phyloP scores from a whole-genome alignment of 2,888 invertebrate genomes.

The Tinea semifulvella region DNA sequence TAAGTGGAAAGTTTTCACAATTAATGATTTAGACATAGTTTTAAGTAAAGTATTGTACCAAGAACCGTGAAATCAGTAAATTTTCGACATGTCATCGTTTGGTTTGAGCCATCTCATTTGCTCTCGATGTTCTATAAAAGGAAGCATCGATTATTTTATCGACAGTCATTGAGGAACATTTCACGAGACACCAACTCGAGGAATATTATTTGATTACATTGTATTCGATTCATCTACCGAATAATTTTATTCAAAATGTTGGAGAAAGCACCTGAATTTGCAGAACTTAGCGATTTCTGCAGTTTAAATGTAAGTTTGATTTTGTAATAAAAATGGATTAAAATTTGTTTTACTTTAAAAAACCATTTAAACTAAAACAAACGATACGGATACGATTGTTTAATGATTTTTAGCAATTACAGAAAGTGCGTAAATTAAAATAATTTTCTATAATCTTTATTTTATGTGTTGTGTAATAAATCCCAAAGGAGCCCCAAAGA shows the following conservation, averaged over 20 bases:
- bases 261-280: slow-evolving; percentile 40
- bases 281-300: slow-evolving; percentile 55
- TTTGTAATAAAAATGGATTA: slow-evolving; percentile 7
- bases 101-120: slow-evolving; percentile 7
- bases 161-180: slow-evolving; percentile 1
- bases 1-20: too few species aligned
- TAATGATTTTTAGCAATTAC: not conserved
- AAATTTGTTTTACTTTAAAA: slow-evolving; percentile 6
- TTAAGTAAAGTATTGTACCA: too few species aligned
- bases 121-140: slow-evolving; percentile 10
- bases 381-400: not conserved
- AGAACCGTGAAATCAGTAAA: not conserved
- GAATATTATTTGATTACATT: not conserved
- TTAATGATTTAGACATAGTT: too few species aligned
- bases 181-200: slow-evolving; percentile 1
- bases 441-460: not conserved
- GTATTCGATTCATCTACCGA: not conserved
- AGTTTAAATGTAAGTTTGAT: slow-evolving; percentile 49
- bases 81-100: not conserved
- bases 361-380: slow-evolving; percentile 17
- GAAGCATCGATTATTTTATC: not conserved
- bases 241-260: slow-evolving; percentile 26
- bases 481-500: too few species aligned
- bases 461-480: too few species aligned
- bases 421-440: not conserved